Percentiles rank a stretch among this genome's conserved stretches.
phyloP scores from a whole-genome alignment of 2,797 vertebrate genomes.

The Syndactyla subalaris region DNA sequence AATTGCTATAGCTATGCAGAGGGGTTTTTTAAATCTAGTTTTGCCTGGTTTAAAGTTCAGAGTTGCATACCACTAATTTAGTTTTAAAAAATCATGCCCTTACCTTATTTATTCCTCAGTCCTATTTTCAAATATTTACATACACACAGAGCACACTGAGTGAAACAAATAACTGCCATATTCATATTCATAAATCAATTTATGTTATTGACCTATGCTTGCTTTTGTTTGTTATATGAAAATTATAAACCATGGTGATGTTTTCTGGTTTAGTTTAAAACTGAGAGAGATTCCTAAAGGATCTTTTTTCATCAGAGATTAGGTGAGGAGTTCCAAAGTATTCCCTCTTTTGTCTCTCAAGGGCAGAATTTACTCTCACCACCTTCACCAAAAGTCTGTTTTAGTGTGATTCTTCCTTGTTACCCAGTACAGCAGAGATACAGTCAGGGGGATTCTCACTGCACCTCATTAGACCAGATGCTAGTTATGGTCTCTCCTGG shows the following conservation, averaged over 20 bases:
- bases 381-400: not conserved
- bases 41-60: not conserved
- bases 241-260: not conserved
- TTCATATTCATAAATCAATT: not conserved
- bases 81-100: not conserved
- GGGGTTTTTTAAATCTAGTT: not conserved
- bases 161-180: not conserved
- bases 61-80: not conserved
- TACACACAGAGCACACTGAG: not conserved
- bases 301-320: not conserved
- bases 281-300: not conserved
- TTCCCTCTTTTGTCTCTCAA: not conserved
- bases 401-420: constrained; percentile 9
- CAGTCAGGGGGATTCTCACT: not conserved
- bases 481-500: constrained; percentile 14
- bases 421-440: not conserved
- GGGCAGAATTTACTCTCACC: not conserved
- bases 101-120: not conserved
- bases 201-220: not conserved
- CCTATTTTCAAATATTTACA: not conserved
- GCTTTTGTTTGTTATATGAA: not conserved
- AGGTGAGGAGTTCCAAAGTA: not conserved
- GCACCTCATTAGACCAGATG: constrained; percentile 59
- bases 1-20: not conserved
- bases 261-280: not conserved